Evolutionary conservation across 2,113 vertebrate genomes (phyloP).

Genomic region (Athene noctua): DNA sequence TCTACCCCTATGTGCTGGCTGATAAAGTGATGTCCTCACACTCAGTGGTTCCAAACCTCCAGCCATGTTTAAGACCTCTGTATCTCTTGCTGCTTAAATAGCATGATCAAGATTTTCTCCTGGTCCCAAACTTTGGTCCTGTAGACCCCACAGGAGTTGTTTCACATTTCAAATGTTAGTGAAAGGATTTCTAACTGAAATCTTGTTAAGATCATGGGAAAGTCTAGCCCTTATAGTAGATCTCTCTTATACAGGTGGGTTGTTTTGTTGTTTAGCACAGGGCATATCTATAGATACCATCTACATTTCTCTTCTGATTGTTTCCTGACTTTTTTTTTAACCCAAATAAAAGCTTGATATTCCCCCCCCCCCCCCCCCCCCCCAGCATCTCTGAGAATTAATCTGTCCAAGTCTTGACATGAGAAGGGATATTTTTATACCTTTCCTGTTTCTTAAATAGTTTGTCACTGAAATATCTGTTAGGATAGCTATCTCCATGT

Average conservation of each 20-base stretch:
- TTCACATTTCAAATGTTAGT: neutral
- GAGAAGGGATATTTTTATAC: neutral
- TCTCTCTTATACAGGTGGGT: neutral
- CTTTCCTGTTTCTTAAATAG: neutral
- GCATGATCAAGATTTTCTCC: neutral
- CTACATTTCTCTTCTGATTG: neutral
- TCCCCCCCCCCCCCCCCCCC: neutral
- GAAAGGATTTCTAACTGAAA: neutral
- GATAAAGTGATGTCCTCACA: neutral
- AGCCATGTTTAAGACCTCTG: neutral
- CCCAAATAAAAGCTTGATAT: neutral
- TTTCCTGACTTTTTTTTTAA: neutral
- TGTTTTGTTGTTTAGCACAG: neutral
- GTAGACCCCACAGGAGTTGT: neutral
- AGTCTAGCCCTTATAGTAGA: neutral
- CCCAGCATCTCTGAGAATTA: neutral
- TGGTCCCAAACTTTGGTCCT: neutral
- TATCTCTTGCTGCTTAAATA: neutral
- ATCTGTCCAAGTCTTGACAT: neutral
- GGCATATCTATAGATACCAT: neutral
- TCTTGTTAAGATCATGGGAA: neutral
- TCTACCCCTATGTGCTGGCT: neutral
- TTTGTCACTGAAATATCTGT: neutral
- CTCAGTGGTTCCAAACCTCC: neutral
- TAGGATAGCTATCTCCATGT: neutral